Percentiles rank a stretch among this genome's conserved stretches.
phyloP scores from a whole-genome alignment of 2,113 vertebrate genomes.

The Caranx ignobilis region DNA sequence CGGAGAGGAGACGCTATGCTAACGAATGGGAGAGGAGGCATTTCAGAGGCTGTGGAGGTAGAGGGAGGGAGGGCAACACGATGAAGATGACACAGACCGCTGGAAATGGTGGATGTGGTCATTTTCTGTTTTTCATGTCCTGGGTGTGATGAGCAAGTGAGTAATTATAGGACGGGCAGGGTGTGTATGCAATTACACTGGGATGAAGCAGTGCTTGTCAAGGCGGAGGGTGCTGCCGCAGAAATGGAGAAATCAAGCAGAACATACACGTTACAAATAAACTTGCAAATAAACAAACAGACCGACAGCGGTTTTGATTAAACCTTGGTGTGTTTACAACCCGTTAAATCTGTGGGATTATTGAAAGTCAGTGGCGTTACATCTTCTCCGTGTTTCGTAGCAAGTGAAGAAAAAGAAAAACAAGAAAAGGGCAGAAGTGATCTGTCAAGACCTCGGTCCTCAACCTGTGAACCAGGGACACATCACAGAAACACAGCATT shows the following conservation, averaged over 20 bases:
- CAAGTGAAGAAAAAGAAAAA: slow-evolving; percentile 11
- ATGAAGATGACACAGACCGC: slow-evolving; percentile 53
- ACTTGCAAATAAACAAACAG: slow-evolving; percentile 67
- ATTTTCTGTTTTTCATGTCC: slow-evolving; percentile 70
- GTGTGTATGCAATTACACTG: slow-evolving; percentile 58
- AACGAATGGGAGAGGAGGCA: slow-evolving; percentile 56
- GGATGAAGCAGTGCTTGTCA: slow-evolving; percentile 68
- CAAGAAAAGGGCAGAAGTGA: slow-evolving; percentile 33
- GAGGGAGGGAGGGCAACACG: not conserved
- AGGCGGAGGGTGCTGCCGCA: slow-evolving; percentile 14
- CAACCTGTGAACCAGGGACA: slow-evolving; percentile 18
- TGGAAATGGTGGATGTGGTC: slow-evolving; percentile 66
- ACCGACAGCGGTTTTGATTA: slow-evolving; percentile 61
- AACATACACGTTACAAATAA: slow-evolving; percentile 68
- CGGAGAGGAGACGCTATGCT: slow-evolving; percentile 47
- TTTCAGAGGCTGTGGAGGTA: slow-evolving; percentile 17
- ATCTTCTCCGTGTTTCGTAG: slow-evolving; percentile 30
- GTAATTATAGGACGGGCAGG: slow-evolving; percentile 59
- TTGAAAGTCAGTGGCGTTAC: slow-evolving; percentile 59
- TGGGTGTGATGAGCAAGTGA: slow-evolving; percentile 69
- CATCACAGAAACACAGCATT: not conserved
- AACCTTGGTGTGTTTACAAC: slow-evolving; percentile 66
- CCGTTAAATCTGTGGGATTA: slow-evolving; percentile 65
- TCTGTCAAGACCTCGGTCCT: slow-evolving; percentile 52
- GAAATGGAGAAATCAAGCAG: slow-evolving; percentile 67